Evolutionary conservation across 2,113 vertebrate genomes (phyloP), one percentile per base, ranked within the genome.

Genomic region (Aplodontia rufa): DNA sequence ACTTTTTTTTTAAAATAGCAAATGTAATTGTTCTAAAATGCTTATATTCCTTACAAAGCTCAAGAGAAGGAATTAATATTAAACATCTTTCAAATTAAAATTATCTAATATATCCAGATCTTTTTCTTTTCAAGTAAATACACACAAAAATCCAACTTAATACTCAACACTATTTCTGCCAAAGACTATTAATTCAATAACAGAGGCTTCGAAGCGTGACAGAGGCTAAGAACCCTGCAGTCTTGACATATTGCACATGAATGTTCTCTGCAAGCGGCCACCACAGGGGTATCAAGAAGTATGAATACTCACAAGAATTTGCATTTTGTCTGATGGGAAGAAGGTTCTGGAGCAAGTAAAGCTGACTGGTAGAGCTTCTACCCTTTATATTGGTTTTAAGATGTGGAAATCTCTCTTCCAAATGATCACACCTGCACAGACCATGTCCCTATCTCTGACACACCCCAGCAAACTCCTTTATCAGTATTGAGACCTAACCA

Each of bases 261-360:
- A 37, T 42, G 42, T 53, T 80, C 53, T 49, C n/a, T 88, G 55
- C 40, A 84, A 84, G 32, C 24, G 78, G 19, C 26, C 24, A 66
- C 28, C 35, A 17, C 32, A 95, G 58, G 28, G 49, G 22, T 6
- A 53, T 7, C 55, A 76, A 97, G 5, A 64, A 86, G 2, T 8
- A 45, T 42, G 87, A 68, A 97, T 98, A 99, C 98, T 98, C 93
- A 99, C 98, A 51, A 97, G 60, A 68, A n/a, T 30, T 81, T 97
- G 97, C 98, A 99, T 99, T 97, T 97, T 98, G 83, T 90, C 87
- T 94, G 60, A 84, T 69, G 95, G 64, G 84, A 95, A 42, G 95
- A 79, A 87, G 94, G 93, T 66, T 68, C 92, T 90, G 91, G 80
- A 93, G 96, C 71, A 96, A 97, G n/a, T 71, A 28, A 95, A 96